phyloP scores from a whole-genome alignment of 1,140 invertebrate genomes.

The Drosophila tani region DNA sequence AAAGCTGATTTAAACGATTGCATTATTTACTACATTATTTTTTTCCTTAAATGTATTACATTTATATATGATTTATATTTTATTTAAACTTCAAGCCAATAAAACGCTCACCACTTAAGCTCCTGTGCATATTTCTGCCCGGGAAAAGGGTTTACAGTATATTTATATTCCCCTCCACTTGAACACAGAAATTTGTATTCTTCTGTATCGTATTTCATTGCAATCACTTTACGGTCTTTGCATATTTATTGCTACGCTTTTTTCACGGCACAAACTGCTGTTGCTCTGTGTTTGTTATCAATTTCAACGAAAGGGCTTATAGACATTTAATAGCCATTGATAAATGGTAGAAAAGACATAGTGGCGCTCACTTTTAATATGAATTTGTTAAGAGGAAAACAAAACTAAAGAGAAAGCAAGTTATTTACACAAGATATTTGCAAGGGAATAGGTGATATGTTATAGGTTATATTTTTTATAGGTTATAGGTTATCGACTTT shows the following conservation, averaged over 20 bases:
- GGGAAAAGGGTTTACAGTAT: background rate
- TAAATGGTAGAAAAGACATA: slow-evolving; percentile 2
- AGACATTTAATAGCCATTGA: slow-evolving; percentile 3
- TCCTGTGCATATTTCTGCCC: background rate
- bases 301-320: slow-evolving; percentile 1
- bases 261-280: background rate
- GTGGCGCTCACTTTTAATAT: background rate
- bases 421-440: background rate
- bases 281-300: slow-evolving; percentile 1
- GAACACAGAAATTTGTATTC: background rate
- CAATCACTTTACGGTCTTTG: slow-evolving; percentile 15
- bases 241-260: slow-evolving; percentile 10
- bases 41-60: no score
- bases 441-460: background rate
- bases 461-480: background rate
- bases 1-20: no score
- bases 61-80: no score
- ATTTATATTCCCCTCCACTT: background rate
- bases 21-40: no score
- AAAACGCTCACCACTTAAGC: background rate
- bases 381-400: background rate
- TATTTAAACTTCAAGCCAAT: background rate
- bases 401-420: background rate
- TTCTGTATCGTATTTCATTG: slow-evolving; percentile 3
- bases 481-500: background rate